Base-by-base conservation (phyloP, 2,888 invertebrate species). In the Polydrusus cervinus region DNA sequence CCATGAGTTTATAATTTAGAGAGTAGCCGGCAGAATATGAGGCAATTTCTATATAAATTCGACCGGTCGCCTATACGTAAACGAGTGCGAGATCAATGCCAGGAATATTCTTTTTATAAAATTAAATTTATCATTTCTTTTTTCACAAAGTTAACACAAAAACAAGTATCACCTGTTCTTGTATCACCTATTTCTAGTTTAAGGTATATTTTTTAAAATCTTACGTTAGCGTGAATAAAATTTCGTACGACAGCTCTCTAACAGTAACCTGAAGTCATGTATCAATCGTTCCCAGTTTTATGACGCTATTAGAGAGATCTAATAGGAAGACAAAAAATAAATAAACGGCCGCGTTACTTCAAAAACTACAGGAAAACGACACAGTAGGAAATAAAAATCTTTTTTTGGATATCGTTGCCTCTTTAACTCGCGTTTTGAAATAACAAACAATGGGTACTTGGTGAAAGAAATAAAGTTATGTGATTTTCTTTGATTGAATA, bases 301-400 rank as follows among this genome's bases (percentile, higher is more conserved):
- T 55, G 68, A 68, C 68, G 68, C 68, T 34, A 57, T 68, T 68
- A 68, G 40, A 13, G 20, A 68, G 65, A 66, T 66, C 49, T 49
- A 66, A 66, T 66, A 51, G 65, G 51, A 66, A 30, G 64, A 53
- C 47, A 68, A 68, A 43, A 67, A 53, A 57, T 57, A 53, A 68
- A 68, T 34, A 68, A 68, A 53, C 57, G 53, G 11, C n/a, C 40
- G 43, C 18, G 40, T 57, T 64, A 30, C 62, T 45, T 45, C 45
- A 64, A 45, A 16, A 34, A 34, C 57, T 57, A 34, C 45, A n/a
- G 14, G 62, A 64, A 64, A 64, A 45, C 62, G 40, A n/a, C 43
- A 64, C n/a, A 14, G 38, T 10, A 45, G 45, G 62, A 64, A 57
- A 64, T 64, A 45, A 60, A 64, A 64, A 64, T 47, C 62, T 64